Percentiles rank a stretch among this genome's conserved stretches.
phyloP scores from a whole-genome alignment of 2,797 vertebrate species.

The Pseudomugil tenellus region DNA sequence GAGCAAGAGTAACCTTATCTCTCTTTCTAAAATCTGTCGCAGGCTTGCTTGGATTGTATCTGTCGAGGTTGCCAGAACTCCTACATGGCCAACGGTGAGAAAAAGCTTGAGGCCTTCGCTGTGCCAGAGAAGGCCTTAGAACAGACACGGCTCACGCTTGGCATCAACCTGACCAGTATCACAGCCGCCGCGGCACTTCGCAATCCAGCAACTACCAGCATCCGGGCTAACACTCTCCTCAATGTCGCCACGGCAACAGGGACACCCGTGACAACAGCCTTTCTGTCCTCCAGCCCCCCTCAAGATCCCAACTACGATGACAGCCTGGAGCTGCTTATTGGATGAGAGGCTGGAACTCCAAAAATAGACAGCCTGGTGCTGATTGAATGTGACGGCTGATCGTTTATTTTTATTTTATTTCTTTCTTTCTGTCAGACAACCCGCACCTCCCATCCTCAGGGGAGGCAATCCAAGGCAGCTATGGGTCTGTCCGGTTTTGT shows the following conservation, averaged over 20 bases:
- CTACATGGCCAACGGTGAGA: slow-evolving; percentile 99
- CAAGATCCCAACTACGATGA: slow-evolving; percentile 93
- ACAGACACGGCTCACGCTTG: slow-evolving; percentile 98
- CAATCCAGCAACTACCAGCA: slow-evolving; percentile 92
- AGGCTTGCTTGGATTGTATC: slow-evolving; percentile 98
- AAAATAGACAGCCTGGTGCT: slow-evolving; percentile 58
- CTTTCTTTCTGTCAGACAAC: slow-evolving; percentile 56
- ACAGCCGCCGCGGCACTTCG: slow-evolving; percentile 78
- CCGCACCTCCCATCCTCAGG: slow-evolving; percentile 46
- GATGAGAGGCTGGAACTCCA: slow-evolving; percentile 60
- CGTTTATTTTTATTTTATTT: too few species aligned
- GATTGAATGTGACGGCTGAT: slow-evolving; percentile 76
- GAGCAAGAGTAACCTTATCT: background rate
- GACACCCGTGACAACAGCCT: slow-evolving; percentile 89
- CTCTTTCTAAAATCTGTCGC: background rate
- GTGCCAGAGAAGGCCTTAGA: slow-evolving; percentile 99
- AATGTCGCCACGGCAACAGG: slow-evolving; percentile 88
- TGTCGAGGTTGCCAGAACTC: slow-evolving; percentile 99
- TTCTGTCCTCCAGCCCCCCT: slow-evolving; percentile 91
- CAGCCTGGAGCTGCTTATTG: slow-evolving; percentile 93
- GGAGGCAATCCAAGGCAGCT: slow-evolving; percentile 88
- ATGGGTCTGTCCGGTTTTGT: slow-evolving; percentile 86
- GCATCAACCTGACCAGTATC: slow-evolving; percentile 99
- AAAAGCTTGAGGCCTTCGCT: slow-evolving; percentile 99
- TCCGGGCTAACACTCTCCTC: slow-evolving; percentile 88